Evolutionary conservation across 2,888 invertebrate genomes (phyloP).

Genomic region (Cosmorhoe ocellata): DNA sequence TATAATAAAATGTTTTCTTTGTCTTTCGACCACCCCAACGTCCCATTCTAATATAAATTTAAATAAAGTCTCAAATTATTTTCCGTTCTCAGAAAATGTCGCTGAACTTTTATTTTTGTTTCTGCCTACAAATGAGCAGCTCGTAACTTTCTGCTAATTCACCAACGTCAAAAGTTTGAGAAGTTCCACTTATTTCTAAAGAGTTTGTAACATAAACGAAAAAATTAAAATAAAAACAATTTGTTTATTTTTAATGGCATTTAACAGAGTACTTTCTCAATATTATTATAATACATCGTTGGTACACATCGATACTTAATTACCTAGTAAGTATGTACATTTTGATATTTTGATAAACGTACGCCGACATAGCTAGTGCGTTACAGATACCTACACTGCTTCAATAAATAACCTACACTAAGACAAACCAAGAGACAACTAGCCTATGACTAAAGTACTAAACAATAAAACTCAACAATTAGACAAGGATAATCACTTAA

Average conservation of each 20-base stretch:
- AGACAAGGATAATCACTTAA: constrained; percentile 45
- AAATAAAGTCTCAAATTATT: not conserved
- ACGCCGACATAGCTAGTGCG: constrained; percentile 65
- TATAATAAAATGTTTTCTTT: too few species aligned
- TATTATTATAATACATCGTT: constrained; percentile 74
- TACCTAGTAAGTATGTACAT: constrained; percentile 68
- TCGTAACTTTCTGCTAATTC: constrained; percentile 11
- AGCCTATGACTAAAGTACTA: constrained; percentile 35
- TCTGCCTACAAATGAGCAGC: constrained; percentile 3
- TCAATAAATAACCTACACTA: constrained; percentile 73
- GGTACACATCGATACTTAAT: constrained; percentile 73
- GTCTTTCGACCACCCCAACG: too few species aligned
- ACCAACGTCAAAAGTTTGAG: constrained; percentile 11
- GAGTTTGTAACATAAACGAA: constrained; percentile 39
- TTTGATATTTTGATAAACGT: constrained; percentile 62
- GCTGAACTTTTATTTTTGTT: constrained; percentile 13
- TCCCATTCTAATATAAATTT: too few species aligned
- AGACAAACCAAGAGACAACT: constrained; percentile 44
- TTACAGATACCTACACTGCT: constrained; percentile 56
- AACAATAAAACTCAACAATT: constrained; percentile 69
- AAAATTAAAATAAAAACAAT: constrained; percentile 77
- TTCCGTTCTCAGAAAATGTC: constrained; percentile 2
- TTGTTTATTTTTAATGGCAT: constrained; percentile 76
- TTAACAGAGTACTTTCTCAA: constrained; percentile 70
- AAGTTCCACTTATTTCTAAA: constrained; percentile 9